Evolutionary conservation across 2,888 invertebrate genomes (phyloP).

Genomic region (Mesopsocus fuscifrons): DNA sequence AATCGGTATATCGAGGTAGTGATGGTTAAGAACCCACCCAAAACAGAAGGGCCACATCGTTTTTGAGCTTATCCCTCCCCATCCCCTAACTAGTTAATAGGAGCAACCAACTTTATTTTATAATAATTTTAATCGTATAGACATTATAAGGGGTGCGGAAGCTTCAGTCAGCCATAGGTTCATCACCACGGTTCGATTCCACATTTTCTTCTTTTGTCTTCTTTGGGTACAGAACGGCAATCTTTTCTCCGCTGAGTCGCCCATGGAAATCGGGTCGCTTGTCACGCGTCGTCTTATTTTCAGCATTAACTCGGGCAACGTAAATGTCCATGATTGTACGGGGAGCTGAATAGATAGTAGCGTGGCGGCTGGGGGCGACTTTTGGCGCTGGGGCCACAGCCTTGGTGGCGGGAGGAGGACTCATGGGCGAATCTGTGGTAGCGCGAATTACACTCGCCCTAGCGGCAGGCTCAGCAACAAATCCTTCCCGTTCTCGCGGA

Average conservation of each 20-base stretch:
- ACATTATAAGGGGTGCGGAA: no score
- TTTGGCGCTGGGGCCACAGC: slow-evolving; percentile 4
- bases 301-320: slow-evolving; percentile 21
- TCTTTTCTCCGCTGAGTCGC: slow-evolving; percentile 19
- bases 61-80: no score
- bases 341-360: slow-evolving; percentile 16
- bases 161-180: slow-evolving; percentile 3
- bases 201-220: slow-evolving; percentile 14
- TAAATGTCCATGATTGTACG: slow-evolving; percentile 24
- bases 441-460: slow-evolving; percentile 43
- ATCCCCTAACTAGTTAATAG: no score
- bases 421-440: slow-evolving; percentile 71
- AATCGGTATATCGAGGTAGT: no score
- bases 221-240: slow-evolving; percentile 21
- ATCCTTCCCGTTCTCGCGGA: slow-evolving; percentile 29
- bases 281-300: slow-evolving; percentile 19
- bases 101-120: no score
- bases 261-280: slow-evolving; percentile 25
- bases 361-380: slow-evolving; percentile 8
- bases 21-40: no score
- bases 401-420: slow-evolving; percentile 39
- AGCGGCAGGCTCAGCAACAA: slow-evolving; percentile 16
- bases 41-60: no score
- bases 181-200: neutral
- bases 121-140: no score